Base-by-base conservation (phyloP, 1,140 invertebrate species). In the Anastrepha obliqua region DNA sequence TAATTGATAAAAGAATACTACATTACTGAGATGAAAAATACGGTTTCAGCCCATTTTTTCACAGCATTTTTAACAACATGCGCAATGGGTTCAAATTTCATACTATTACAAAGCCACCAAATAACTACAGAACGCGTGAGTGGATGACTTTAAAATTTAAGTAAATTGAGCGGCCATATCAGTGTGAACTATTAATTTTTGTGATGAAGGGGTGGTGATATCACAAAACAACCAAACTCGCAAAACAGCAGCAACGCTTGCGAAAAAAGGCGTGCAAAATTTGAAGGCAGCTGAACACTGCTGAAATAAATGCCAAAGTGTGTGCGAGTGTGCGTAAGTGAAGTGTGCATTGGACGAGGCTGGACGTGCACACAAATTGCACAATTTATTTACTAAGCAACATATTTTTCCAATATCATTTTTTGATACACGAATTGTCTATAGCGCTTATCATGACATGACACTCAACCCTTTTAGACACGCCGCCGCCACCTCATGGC, bases 401-500 rank as follows among this genome's bases (percentile, higher is more conserved):
- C 5, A 3, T 8, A 51, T 51, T 81, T 55, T 51, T 81, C 15
- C 47, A 11, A 55, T 47, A 47, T 81, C 55, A 55, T 81, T 81
- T 67, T 81, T 58, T 51, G n/a, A 62, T 17, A 1, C 44, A 44
- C 42, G 67, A 20, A 55, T 51, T 55, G 8, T 81, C 74, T 55
- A 29, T 8, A 15, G 42, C 15, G 3, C 7, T 13, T 42, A 17
- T 4, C 8, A 47, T 81, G 74, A 29, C 74, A 81, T 81, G 74
- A 81, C 74, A 81, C 74, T 81, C 74, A 55, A 81, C 74, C 74
- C 74, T 81, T 81, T 81, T 58, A 44, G 74, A 17, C 44, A 81
- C 51, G 74, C 47, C n/a, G 47, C 44, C 42, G 51, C 44, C 74
- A 81, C 74, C 74, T 81, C 74, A 74, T 44, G 47, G 47, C 47